These are phyloP conservation scores for Galemys pyrenaicus DNA, from an alignment of 2,113 vertebrate species.

Conservation along the genomic window DNA sequence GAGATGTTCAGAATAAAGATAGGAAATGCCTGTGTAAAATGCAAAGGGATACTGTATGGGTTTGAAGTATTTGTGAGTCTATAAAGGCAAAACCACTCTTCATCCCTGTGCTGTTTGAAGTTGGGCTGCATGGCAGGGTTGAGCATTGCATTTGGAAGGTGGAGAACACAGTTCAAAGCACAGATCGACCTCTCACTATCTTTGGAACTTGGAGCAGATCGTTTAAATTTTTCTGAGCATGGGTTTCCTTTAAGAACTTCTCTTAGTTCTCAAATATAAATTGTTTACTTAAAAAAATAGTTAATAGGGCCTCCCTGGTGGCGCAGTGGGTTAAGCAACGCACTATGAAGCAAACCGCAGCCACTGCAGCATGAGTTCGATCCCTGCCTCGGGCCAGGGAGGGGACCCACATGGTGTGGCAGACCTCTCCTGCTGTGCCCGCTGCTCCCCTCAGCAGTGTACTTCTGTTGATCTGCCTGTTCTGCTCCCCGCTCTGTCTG, in stretches of 20 bases:
- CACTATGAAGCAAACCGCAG: too few relatives aligned
- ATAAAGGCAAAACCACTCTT: too few relatives aligned
- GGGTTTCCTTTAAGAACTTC: not conserved
- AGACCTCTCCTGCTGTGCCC: too few relatives aligned
- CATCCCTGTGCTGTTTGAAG: not conserved
- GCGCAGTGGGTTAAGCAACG: too few relatives aligned
- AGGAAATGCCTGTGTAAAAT: not conserved
- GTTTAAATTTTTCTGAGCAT: slow-evolving; percentile 11
- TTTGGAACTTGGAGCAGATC: not conserved
- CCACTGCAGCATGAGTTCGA: too few relatives aligned
- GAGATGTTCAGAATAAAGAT: not conserved
- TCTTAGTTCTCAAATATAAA: not conserved
- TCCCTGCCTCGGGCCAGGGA: too few relatives aligned
- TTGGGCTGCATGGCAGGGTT: not conserved
- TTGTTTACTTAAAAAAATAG: slow-evolving; percentile 4
- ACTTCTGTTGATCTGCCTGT: too few relatives aligned
- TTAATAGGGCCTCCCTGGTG: too few relatives aligned
- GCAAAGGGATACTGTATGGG: not conserved
- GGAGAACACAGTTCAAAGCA: not conserved
- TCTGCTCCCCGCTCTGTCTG: too few relatives aligned
- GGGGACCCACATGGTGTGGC: too few relatives aligned
- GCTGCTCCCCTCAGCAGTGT: too few relatives aligned
- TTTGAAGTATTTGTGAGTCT: not conserved
- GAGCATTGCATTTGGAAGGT: not conserved
- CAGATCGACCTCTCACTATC: not conserved